These are phyloP conservation scores for Pavo muticus DNA, from an alignment of 2,113 vertebrate genomes.

Conservation along the genomic window DNA sequence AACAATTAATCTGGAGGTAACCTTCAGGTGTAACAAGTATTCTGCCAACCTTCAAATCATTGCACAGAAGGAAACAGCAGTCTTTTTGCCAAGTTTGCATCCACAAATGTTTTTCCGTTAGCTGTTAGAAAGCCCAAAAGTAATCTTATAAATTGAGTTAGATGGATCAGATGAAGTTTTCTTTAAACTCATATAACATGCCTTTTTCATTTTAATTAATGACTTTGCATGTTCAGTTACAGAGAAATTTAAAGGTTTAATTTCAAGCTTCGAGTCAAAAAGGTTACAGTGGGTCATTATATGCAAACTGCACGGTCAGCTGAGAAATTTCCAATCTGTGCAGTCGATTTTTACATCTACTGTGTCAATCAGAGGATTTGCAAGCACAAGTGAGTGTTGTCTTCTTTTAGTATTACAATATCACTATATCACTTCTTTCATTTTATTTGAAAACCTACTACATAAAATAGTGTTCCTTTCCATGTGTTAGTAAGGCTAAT, in stretches of 20 bases:
- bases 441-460: neutral
- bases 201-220: neutral
- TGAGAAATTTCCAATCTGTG: neutral
- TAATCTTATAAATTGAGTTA: neutral
- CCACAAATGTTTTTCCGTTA: constrained; percentile 64
- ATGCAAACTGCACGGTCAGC: neutral
- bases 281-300: neutral
- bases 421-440: neutral
- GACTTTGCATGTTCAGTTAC: neutral
- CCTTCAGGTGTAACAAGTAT: constrained; percentile 47
- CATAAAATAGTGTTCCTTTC: neutral
- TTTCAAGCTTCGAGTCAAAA: neutral
- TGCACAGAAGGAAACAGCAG: constrained; percentile 42
- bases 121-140: constrained; percentile 8
- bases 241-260: neutral
- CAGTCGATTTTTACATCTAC: neutral
- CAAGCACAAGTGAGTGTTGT: neutral
- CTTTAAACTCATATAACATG: neutral
- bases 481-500: neutral
- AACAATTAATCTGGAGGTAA: constrained; percentile 42
- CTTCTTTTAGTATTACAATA: neutral
- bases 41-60: constrained; percentile 59
- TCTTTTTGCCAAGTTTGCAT: constrained; percentile 54
- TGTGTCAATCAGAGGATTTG: neutral
- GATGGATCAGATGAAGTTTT: neutral